Percentiles rank a stretch among this genome's conserved stretches.
Evolutionary conservation across 2,888 invertebrate species (phyloP).

Genomic region (Danaus chrysippus): DNA sequence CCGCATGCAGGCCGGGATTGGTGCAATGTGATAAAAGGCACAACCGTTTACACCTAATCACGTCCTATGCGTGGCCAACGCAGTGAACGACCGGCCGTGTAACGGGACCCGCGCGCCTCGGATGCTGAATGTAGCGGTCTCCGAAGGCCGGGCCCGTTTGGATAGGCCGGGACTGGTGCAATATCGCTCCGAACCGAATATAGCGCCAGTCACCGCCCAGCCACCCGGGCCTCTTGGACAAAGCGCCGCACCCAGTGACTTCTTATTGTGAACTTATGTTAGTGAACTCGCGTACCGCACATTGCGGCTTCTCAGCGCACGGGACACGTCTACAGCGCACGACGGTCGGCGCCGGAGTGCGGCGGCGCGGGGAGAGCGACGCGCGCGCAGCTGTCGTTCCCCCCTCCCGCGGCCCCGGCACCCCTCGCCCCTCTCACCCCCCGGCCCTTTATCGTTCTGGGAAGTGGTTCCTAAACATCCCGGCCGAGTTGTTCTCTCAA

Average conservation of each 20-base stretch:
- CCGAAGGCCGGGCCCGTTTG: conserved; percentile 72
- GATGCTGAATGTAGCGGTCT: conserved; percentile 74
- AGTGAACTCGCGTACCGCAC: conserved; percentile 38
- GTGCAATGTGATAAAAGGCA: conserved; percentile 76
- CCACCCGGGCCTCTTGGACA: conserved; percentile 73
- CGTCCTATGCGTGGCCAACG: conserved; percentile 77
- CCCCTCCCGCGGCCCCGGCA: conserved; percentile 34
- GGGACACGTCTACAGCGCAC: conserved; percentile 41
- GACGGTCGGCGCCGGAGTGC: conserved; percentile 56
- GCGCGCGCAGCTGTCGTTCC: conserved; percentile 74
- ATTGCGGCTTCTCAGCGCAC: conserved; percentile 24
- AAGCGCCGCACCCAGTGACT: conserved; percentile 53
- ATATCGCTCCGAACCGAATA: conserved; percentile 74
- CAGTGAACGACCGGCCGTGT: conserved; percentile 72
- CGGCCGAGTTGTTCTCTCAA: conserved; percentile 60
- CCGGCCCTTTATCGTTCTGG: conserved; percentile 76
- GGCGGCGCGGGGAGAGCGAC: conserved; percentile 60
- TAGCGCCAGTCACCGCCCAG: conserved; percentile 76
- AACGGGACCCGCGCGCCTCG: conserved; percentile 75
- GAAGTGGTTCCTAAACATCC: conserved; percentile 79
- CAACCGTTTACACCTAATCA: conserved; percentile 76
- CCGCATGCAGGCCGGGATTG: conserved; percentile 79
- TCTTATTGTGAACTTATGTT: conserved; percentile 31
- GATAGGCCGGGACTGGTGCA: conserved; percentile 81
- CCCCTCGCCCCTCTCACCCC: conserved; percentile 43